Evolutionary conservation across 2,113 vertebrate genomes (phyloP).

Genomic region (Struthidea cinerea): DNA sequence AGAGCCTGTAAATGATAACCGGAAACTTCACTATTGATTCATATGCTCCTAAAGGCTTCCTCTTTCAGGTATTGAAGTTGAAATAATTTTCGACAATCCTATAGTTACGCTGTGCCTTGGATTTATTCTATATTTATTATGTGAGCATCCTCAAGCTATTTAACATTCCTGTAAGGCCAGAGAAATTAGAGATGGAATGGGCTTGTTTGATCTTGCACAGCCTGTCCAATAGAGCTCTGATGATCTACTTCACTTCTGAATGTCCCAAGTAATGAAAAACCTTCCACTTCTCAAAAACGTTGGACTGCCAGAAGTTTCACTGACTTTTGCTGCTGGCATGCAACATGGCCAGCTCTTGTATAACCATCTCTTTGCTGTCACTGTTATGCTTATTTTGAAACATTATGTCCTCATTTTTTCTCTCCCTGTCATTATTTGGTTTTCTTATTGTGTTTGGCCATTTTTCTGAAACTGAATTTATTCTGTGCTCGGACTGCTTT

Average conservation of each 20-base stretch:
- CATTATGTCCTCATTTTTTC: neutral
- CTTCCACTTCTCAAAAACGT: neutral
- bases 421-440: neutral
- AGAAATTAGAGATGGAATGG: constrained; percentile 38
- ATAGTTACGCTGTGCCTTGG: constrained; percentile 58
- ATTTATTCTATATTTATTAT: constrained; percentile 66
- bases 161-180: constrained; percentile 59
- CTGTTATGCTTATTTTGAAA: neutral
- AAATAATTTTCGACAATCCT: constrained; percentile 67
- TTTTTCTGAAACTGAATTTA: neutral
- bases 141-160: constrained; percentile 61
- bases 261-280: neutral
- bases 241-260: neutral
- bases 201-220: constrained; percentile 38
- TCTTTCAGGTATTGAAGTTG: constrained; percentile 67
- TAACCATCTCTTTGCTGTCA: neutral
- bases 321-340: neutral
- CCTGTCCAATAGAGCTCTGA: neutral
- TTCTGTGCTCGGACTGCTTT: neutral
- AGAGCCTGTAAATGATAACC: constrained; percentile 72
- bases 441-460: neutral
- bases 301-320: neutral
- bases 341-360: neutral
- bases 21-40: constrained; percentile 74
- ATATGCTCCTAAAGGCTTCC: constrained; percentile 69